phyloP scores from a whole-genome alignment of 1,140 invertebrate genomes.

The Liolophura sinensis region DNA sequence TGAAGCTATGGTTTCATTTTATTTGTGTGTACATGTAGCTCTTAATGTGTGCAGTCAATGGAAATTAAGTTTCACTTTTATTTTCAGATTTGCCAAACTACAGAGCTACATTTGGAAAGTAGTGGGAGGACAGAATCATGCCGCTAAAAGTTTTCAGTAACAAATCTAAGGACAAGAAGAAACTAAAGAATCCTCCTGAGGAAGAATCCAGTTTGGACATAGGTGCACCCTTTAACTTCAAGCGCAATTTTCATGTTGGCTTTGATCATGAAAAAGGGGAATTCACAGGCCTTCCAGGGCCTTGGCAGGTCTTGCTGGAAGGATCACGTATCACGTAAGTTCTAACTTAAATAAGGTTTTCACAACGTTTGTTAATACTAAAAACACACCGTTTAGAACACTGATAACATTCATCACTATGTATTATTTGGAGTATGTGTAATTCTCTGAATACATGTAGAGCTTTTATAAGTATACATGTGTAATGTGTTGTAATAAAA shows the following conservation, averaged over 20 bases:
- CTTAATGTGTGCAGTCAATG: no score
- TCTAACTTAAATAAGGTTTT: not conserved
- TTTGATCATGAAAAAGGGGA: conserved; percentile 44
- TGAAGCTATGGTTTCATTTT: no score
- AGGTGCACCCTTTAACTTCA: conserved; percentile 42
- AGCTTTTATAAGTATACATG: no score
- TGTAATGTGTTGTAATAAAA: not conserved
- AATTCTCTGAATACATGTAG: not conserved
- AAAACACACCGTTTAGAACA: not conserved
- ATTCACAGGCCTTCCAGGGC: conserved; percentile 47
- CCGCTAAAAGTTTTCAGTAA: no score
- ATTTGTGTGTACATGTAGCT: no score
- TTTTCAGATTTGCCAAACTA: no score
- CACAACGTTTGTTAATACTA: not conserved
- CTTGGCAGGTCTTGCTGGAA: conserved; percentile 42
- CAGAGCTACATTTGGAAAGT: no score
- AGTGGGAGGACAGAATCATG: no score
- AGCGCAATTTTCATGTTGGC: conserved; percentile 50
- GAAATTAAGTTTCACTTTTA: no score
- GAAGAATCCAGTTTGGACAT: conserved; percentile 30
- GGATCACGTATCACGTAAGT: conserved; percentile 51
- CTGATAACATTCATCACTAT: not conserved
- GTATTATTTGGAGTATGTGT: not conserved
- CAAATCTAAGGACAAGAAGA: no score
- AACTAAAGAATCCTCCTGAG: no score